Conservation (phyloP, 2,113 vertebrate genomes). For the Protomyctophum bolini region DNA sequence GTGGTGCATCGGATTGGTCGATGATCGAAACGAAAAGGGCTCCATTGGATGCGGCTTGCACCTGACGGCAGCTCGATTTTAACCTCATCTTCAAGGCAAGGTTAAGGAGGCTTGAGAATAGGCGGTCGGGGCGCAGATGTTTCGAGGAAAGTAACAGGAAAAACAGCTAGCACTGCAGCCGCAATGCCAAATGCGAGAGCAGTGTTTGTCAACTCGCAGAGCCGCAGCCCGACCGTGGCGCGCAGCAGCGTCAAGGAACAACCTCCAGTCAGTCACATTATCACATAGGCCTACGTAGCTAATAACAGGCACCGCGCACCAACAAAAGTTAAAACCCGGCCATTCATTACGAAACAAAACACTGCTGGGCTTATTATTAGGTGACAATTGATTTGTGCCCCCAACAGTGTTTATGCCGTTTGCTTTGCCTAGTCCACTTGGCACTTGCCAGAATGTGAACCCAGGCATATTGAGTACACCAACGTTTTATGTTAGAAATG, state of each 20-base stretch:
- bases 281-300: constrained; percentile 46
- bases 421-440: no score
- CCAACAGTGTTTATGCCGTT: no score
- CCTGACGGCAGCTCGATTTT: constrained; percentile 59
- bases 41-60: constrained; percentile 75
- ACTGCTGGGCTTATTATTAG: neutral
- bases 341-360: constrained; percentile 11
- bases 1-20: constrained; percentile 73
- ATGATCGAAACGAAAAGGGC: constrained; percentile 57
- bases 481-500: no score
- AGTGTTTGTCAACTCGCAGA: constrained; percentile 36
- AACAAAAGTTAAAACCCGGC: neutral
- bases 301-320: constrained; percentile 65
- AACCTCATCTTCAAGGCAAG: constrained; percentile 75
- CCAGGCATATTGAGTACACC: no score
- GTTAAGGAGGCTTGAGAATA: constrained; percentile 43
- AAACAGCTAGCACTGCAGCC: neutral
- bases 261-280: constrained; percentile 41
- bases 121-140: constrained; percentile 21
- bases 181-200: constrained; percentile 17
- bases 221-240: constrained; percentile 52
- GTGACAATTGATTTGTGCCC: no score
- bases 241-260: constrained; percentile 48
- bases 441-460: no score
- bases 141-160: neutral